phyloP scores from a whole-genome alignment of 2,888 invertebrate species.

The Poecilus cupreus region DNA sequence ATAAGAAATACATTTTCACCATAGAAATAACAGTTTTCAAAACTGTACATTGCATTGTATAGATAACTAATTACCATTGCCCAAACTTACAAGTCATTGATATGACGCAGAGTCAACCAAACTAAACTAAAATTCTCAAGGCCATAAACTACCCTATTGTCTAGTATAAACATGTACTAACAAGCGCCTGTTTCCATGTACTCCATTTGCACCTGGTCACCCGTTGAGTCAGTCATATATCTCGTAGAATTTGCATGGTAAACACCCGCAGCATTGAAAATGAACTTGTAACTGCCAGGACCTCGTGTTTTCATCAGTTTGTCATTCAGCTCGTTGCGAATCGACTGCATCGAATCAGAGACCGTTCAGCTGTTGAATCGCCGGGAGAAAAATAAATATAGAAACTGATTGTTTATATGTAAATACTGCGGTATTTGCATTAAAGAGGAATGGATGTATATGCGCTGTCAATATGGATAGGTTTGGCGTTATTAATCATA shows the following conservation, averaged over 20 bases:
- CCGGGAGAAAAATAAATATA: neutral
- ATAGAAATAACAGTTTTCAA: too few species aligned
- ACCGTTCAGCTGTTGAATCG: neutral
- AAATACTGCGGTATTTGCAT: conserved; percentile 24
- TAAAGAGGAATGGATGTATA: conserved; percentile 9
- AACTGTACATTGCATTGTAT: too few species aligned
- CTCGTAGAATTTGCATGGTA: conserved; percentile 13
- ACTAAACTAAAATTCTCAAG: neutral
- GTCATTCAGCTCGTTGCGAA: conserved; percentile 6
- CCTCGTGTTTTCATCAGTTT: conserved; percentile 12
- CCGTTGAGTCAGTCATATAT: neutral
- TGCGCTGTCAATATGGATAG: conserved; percentile 1
- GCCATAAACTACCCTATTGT: neutral
- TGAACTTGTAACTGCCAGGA: neutral
- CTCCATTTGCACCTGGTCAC: neutral
- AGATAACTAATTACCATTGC: too few species aligned
- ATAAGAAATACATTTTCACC: too few species aligned
- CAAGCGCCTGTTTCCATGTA: neutral
- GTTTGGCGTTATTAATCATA: conserved; percentile 8
- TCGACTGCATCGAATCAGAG: neutral
- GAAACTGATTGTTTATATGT: conserved; percentile 41
- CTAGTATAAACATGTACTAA: neutral
- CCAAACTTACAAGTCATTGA: too few species aligned
- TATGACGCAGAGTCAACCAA: too few species aligned
- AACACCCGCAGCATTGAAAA: neutral